Conservation (phyloP, 2,113 vertebrate genomes). For the Gobio gobio region DNA sequence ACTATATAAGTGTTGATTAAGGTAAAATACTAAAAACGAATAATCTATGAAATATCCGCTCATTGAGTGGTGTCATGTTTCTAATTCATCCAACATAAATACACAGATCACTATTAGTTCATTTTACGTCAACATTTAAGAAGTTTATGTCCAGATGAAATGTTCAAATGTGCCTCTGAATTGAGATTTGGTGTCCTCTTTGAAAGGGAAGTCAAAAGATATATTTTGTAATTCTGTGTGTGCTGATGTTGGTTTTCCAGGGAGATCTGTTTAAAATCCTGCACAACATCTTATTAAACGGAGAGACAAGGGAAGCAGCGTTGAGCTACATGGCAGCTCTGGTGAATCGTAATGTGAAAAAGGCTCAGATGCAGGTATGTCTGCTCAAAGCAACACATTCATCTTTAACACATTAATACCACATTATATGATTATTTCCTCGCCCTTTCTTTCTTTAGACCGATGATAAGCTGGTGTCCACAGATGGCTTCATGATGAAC, state of each 20-base stretch:
- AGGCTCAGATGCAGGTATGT: slow-evolving; percentile 96
- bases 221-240: slow-evolving; percentile 3
- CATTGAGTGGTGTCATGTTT: too few relatives aligned
- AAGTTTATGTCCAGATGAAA: neutral
- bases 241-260: slow-evolving; percentile 67
- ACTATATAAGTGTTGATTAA: too few relatives aligned
- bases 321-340: slow-evolving; percentile 95
- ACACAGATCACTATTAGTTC: neutral
- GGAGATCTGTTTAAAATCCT: slow-evolving; percentile 96
- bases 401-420: too few relatives aligned
- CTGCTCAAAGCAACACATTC: neutral
- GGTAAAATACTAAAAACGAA: too few relatives aligned
- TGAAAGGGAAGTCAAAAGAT: neutral
- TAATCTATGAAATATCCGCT: too few relatives aligned
- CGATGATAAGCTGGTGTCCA: slow-evolving; percentile 94
- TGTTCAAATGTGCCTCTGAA: neutral
- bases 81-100: neutral
- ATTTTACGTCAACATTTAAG: neutral
- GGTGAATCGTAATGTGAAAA: slow-evolving; percentile 96
- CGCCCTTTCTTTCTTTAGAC: slow-evolving; percentile 75
- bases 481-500: slow-evolving; percentile 98
- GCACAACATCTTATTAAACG: slow-evolving; percentile 92
- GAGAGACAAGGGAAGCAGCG: slow-evolving; percentile 93
- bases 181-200: neutral
- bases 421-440: neutral